These are phyloP conservation scores for Apus apus DNA, from an alignment of 2,113 vertebrate species.

Conservation along the genomic window DNA sequence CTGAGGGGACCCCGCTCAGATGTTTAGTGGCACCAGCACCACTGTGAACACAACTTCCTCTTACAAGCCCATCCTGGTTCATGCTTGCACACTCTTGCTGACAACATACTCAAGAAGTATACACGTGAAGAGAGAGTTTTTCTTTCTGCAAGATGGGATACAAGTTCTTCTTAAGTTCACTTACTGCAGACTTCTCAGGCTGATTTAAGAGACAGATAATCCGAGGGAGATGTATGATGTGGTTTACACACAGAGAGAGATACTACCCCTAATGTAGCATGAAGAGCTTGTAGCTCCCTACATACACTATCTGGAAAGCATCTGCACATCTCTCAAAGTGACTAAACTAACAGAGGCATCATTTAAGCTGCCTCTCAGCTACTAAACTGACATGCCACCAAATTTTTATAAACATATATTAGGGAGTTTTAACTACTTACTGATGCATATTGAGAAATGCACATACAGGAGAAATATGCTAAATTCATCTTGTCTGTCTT, in stretches of 20 bases:
- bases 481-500: neutral
- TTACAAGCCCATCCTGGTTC: too few relatives aligned
- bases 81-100: accelerated
- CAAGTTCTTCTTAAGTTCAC: neutral
- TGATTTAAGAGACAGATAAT: neutral
- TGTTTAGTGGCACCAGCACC: too few relatives aligned
- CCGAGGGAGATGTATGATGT: neutral
- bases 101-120: neutral
- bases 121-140: neutral
- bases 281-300: neutral
- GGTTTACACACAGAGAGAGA: neutral
- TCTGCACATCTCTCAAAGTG: neutral
- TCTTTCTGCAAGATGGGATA: neutral
- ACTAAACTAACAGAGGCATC: neutral
- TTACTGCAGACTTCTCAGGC: neutral
- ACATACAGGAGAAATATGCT: neutral
- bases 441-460: neutral
- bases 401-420: neutral
- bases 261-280: neutral
- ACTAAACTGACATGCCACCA: neutral
- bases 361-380: neutral
- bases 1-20: too few relatives aligned
- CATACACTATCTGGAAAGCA: neutral
- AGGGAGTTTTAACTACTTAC: neutral
- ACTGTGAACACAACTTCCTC: too few relatives aligned